Evolutionary conservation across 2,113 vertebrate species (phyloP), one percentile per base, ranked within the genome.

Genomic region (Burhinus bistriatus): DNA sequence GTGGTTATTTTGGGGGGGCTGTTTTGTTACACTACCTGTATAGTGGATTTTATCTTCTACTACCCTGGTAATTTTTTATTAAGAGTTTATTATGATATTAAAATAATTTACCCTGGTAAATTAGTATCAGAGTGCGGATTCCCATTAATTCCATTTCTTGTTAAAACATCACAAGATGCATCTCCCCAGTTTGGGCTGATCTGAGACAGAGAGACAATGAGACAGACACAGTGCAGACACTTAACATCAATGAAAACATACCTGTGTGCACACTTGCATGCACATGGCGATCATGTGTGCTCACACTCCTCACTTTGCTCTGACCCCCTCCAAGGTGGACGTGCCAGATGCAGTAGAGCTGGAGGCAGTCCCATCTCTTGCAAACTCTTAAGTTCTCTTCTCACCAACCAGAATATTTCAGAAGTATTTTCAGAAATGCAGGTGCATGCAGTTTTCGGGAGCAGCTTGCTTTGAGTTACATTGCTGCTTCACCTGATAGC

Each of bases 381-480:
- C 58, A 83, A 86, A 49, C 55, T 91, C 58, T 54, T 13, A 47
- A 69, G 32, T 85, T 91, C 42, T 73, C 12, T 19, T 69, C 45
- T 77, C 34, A 40, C 45, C 30, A 83, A 54, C 68, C 76, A 71
- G 84, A 76, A 42, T 45, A 77, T 70, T 80, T 79, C 58, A 62
- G 58, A 85, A 83, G 66, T 70, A 11, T 90, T 94, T 80, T 92
- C 62, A 70, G 75, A 86, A 90, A 25, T n/a, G 66, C 75, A 86
- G 66, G 85, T 95, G 87, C 7, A 2, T 14, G 47, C 8, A 4
- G 29, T 79, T 65, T 54, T 47, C 4, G 2, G 77, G 68, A 87
- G 36, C 79, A 80, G 71, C 75, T 85, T 83, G n/a, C 92, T 95
- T 42, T 27, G 54, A 84, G 61, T 66, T 88, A 36, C 4, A 0